A percentile compares a stretch with the other conserved stretches of the same genome.
Conservation (phyloP, 1,140 invertebrate genomes). For the Phenacoccus solenopsis region DNA sequence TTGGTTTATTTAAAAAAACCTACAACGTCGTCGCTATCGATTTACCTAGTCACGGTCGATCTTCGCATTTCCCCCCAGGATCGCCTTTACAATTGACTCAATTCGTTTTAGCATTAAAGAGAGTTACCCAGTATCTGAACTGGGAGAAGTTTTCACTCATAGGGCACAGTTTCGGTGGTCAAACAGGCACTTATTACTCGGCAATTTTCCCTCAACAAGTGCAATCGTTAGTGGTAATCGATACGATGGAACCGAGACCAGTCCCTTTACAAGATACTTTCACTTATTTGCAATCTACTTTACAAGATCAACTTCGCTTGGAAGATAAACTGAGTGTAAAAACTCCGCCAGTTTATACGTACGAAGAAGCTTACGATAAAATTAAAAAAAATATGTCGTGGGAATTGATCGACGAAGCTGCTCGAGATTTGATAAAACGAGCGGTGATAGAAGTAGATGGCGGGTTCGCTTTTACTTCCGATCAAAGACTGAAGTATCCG, state of each 20-base stretch:
- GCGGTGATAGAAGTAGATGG: constrained; percentile 41
- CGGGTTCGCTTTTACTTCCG: constrained; percentile 32
- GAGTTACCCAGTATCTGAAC: constrained; percentile 59
- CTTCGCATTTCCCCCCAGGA: constrained; percentile 58
- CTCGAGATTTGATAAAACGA: constrained; percentile 52
- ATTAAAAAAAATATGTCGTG: constrained; percentile 48
- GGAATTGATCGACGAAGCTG: constrained; percentile 44
- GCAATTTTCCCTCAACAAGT: constrained; percentile 59
- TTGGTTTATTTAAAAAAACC: constrained; percentile 49
- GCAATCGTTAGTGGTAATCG: constrained; percentile 53
- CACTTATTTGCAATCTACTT: constrained; percentile 25
- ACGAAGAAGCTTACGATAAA: constrained; percentile 45
- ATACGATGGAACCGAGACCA: constrained; percentile 32
- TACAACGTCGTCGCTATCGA: constrained; percentile 53
- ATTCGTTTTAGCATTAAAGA: constrained; percentile 46
- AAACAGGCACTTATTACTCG: constrained; percentile 62
- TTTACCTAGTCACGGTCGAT: constrained; percentile 67
- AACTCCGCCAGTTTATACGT: constrained; percentile 33
- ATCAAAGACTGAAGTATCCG: constrained; percentile 29
- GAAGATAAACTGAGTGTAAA: constrained; percentile 26
- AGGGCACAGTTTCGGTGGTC: constrained; percentile 69
- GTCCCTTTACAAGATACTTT: constrained; percentile 19
- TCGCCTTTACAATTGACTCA: constrained; percentile 59
- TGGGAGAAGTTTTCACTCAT: constrained; percentile 63
- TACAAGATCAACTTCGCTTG: constrained; percentile 27